A percentile compares a stretch with the other conserved stretches of the same genome.
These are phyloP conservation scores for Toxotes chatareus DNA, from an alignment of 2,113 vertebrate genomes.

Conservation along the genomic window DNA sequence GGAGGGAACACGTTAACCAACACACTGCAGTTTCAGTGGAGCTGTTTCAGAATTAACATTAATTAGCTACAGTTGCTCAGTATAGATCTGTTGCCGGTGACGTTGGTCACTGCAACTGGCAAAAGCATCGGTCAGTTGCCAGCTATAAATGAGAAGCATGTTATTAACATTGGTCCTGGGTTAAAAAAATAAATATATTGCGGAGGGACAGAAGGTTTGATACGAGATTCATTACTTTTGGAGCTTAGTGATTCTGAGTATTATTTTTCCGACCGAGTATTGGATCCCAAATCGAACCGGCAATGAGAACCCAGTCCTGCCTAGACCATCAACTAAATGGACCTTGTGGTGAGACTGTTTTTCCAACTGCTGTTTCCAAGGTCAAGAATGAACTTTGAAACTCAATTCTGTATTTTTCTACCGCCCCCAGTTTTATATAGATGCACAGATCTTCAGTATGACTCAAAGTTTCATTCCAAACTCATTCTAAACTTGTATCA, in stretches of 20 bases:
- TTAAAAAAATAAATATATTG: not conserved
- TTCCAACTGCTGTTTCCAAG: not conserved
- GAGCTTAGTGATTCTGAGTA: not conserved
- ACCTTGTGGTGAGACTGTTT: not conserved
- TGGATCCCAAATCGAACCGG: not conserved
- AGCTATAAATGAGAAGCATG: no score
- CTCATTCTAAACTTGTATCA: slow-evolving; percentile 39
- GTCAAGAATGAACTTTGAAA: not conserved
- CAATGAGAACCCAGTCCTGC: no score
- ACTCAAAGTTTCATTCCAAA: slow-evolving; percentile 15
- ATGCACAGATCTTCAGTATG: not conserved
- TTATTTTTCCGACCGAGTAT: not conserved
- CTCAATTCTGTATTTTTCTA: not conserved
- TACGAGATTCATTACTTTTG: not conserved
- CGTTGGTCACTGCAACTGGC: not conserved
- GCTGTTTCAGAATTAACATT: not conserved
- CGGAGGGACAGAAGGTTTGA: not conserved
- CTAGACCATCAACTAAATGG: no score
- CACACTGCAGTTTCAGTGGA: not conserved
- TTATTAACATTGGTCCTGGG: not conserved
- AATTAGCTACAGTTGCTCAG: not conserved
- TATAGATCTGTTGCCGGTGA: not conserved
- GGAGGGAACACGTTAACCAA: not conserved
- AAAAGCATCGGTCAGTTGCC: no score
- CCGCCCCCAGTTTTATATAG: not conserved